A percentile compares a stretch with the other conserved stretches of the same genome.
phyloP scores from a whole-genome alignment of 2,888 invertebrate species.

The Bruchidius siliquastri region DNA sequence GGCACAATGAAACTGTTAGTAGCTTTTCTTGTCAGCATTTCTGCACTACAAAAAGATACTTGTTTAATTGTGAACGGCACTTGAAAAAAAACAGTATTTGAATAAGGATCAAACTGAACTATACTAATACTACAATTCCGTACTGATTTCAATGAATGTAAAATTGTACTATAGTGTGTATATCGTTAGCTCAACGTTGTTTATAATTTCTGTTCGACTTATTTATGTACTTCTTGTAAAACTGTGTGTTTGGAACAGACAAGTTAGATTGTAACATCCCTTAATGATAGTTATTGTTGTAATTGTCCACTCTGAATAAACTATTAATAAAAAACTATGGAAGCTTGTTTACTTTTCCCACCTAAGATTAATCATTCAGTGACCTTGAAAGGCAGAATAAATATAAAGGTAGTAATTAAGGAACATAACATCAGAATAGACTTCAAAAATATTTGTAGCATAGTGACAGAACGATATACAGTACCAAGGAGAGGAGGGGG shows the following conservation, averaged over 20 bases:
- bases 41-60: background rate
- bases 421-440: too few relatives aligned
- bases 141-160: conserved; percentile 35
- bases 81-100: conserved; percentile 17
- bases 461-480: too few relatives aligned
- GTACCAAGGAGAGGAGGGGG: too few relatives aligned
- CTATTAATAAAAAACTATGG: conserved; percentile 27
- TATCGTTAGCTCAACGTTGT: conserved; percentile 44
- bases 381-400: too few relatives aligned
- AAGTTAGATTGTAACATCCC: conserved; percentile 44
- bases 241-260: conserved; percentile 43
- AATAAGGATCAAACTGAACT: conserved; percentile 7
- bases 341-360: background rate
- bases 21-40: background rate
- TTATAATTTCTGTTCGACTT: conserved; percentile 42
- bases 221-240: conserved; percentile 45
- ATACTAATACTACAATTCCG: conserved; percentile 19
- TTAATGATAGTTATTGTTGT: conserved; percentile 49
- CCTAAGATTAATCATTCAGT: too few relatives aligned
- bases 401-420: too few relatives aligned
- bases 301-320: conserved; percentile 49
- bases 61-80: background rate
- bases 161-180: conserved; percentile 48
- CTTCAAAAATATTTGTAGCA: too few relatives aligned
- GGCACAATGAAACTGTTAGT: too few relatives aligned